phyloP scores from a whole-genome alignment of 1,140 invertebrate genomes.

The Drosophila bocqueti region DNA sequence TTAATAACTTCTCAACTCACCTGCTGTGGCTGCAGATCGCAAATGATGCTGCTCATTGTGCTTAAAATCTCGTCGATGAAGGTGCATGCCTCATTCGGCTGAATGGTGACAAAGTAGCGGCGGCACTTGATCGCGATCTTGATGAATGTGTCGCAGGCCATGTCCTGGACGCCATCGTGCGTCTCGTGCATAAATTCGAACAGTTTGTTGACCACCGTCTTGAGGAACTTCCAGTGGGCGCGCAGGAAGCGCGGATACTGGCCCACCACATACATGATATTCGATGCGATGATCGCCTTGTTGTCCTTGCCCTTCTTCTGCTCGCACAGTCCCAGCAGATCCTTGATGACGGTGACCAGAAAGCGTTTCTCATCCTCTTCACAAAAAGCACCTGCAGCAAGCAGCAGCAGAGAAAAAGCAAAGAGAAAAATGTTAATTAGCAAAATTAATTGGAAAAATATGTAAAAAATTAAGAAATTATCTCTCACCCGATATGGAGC shows the following conservation, averaged over 20 bases:
- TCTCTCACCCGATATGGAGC: constrained; percentile 95
- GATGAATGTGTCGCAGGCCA: constrained; percentile 99
- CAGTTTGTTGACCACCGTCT: constrained; percentile 99
- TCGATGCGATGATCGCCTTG: constrained; percentile 99
- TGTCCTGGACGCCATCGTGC: constrained; percentile 99
- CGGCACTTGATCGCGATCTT: constrained; percentile 99
- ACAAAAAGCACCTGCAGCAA: constrained; percentile 85
- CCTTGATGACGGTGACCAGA: constrained; percentile 99
- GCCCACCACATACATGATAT: constrained; percentile 99
- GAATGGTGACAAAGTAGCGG: constrained; percentile 98
- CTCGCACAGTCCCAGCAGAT: constrained; percentile 98
- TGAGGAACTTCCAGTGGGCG: constrained; percentile 99
- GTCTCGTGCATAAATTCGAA: constrained; percentile 99
- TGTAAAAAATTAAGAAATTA: background rate
- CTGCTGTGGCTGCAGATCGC: constrained; percentile 98
- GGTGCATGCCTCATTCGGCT: constrained; percentile 97
- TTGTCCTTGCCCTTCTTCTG: constrained; percentile 99
- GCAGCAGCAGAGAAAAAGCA: too few relatives aligned
- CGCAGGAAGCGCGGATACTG: constrained; percentile 99
- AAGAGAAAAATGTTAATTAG: background rate
- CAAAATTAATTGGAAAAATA: background rate
- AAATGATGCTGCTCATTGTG: constrained; percentile 98
- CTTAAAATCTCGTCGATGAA: constrained; percentile 99
- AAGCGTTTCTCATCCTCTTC: constrained; percentile 99
- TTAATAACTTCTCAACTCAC: constrained; percentile 83